Percentiles rank a stretch among this genome's conserved stretches.
These are phyloP conservation scores for Eumacrocentrus americanus DNA, from an alignment of 2,888 invertebrate species.

Conservation along the genomic window DNA sequence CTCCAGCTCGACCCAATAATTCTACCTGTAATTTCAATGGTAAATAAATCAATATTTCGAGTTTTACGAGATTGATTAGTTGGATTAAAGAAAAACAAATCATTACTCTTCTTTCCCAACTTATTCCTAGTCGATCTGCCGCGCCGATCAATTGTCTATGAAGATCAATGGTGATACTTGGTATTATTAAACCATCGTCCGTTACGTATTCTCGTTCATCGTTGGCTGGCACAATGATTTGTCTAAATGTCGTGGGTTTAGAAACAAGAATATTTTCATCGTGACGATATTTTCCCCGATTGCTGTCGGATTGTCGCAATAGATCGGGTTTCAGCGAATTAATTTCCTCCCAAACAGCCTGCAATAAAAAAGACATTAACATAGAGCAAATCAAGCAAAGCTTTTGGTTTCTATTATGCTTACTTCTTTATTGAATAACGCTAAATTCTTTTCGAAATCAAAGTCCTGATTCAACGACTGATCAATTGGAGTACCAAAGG, in stretches of 20 bases:
- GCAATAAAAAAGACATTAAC: slow-evolving; percentile 44
- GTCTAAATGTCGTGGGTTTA: slow-evolving; percentile 69
- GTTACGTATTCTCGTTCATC: slow-evolving; percentile 72
- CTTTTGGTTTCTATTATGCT: slow-evolving; percentile 7
- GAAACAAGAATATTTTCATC: slow-evolving; percentile 84
- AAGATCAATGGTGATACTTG: slow-evolving; percentile 72
- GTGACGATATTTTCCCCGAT: slow-evolving; percentile 71
- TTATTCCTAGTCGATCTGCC: slow-evolving; percentile 73
- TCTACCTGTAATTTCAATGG: slow-evolving; percentile 64
- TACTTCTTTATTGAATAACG: slow-evolving; percentile 82
- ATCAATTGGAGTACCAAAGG: slow-evolving; percentile 77
- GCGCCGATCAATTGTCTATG: slow-evolving; percentile 72
- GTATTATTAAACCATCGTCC: slow-evolving; percentile 83
- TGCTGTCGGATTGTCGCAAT: slow-evolving; percentile 63
- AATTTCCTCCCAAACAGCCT: slow-evolving; percentile 78
- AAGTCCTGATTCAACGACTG: slow-evolving; percentile 77
- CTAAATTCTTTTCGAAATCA: slow-evolving; percentile 93
- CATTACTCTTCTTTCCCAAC: slow-evolving; percentile 65
- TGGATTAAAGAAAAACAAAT: not conserved
- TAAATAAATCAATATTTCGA: not conserved
- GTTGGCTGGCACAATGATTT: slow-evolving; percentile 74
- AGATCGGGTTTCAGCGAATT: slow-evolving; percentile 71
- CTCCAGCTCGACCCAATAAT: slow-evolving; percentile 81
- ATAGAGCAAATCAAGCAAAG: not conserved
- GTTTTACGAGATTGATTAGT: too few relatives aligned